phyloP scores from a whole-genome alignment of 2,113 vertebrate genomes.

The Cisticola juncidis region DNA sequence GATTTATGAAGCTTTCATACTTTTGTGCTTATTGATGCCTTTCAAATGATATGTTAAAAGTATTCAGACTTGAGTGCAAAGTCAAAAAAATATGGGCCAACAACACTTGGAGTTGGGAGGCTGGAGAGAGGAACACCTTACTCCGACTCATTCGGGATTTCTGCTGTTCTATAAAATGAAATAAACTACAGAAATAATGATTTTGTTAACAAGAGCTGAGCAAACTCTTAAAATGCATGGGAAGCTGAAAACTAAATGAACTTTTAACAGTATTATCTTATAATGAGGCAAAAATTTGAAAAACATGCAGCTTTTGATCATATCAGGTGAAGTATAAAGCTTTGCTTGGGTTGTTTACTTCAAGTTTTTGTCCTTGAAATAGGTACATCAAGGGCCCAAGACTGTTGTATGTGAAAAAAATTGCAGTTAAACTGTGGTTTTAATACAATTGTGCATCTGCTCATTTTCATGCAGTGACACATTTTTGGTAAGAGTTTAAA shows the following conservation, averaged over 20 bases:
- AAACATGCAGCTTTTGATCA: not conserved
- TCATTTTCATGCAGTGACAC: not conserved
- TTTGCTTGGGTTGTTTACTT: not conserved
- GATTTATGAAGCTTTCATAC: not conserved
- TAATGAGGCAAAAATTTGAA: not conserved
- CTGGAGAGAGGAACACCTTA: not conserved
- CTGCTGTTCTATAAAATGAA: not conserved
- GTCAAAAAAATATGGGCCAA: not conserved
- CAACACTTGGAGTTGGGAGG: not conserved
- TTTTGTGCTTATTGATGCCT: not conserved
- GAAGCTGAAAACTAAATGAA: not conserved
- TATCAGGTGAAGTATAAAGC: not conserved
- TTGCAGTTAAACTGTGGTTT: not conserved
- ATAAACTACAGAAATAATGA: not conserved
- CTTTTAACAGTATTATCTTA: not conserved
- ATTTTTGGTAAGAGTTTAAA: not conserved
- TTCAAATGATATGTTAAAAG: not conserved
- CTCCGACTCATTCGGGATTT: not conserved
- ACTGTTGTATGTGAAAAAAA: not conserved
- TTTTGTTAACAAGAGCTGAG: not conserved
- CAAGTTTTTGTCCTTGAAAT: not conserved
- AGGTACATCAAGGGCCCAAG: not conserved
- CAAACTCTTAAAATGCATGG: not conserved
- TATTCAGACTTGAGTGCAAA: not conserved
- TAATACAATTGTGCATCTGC: not conserved